Evolutionary conservation across 2,888 invertebrate genomes (phyloP).

Genomic region (Heliothis peltigera): DNA sequence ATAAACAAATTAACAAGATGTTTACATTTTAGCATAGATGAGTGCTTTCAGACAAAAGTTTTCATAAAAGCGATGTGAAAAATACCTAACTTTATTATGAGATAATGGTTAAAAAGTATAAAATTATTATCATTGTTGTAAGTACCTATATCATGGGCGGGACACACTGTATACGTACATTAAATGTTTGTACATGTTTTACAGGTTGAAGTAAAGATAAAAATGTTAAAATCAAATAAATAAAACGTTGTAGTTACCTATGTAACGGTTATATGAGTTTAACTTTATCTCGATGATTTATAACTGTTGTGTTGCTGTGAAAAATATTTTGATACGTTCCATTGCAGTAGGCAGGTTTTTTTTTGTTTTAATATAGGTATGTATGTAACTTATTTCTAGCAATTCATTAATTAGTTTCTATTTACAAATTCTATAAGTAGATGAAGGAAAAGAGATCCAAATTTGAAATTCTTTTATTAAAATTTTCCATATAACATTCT

Average conservation of each 20-base stretch:
- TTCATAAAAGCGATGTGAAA: neutral
- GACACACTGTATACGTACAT: neutral
- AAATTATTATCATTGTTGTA: neutral
- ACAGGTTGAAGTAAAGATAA: slow-evolving; percentile 24
- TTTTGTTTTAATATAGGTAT: no score
- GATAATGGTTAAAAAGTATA: no score
- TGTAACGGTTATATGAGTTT: neutral
- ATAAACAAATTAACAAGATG: neutral
- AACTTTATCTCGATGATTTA: neutral
- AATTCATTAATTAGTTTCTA: no score
- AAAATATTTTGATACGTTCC: neutral
- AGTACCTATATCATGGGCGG: neutral
- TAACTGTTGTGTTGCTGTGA: neutral
- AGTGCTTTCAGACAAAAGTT: neutral
- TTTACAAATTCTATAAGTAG: no score
- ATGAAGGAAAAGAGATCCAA: no score
- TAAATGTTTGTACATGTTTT: slow-evolving; percentile 2
- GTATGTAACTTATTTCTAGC: no score
- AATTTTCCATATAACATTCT: no score
- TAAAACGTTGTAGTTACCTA: neutral
- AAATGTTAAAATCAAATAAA: neutral
- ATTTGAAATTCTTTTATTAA: no score
- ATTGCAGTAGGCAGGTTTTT: no score
- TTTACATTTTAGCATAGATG: neutral
- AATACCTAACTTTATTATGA: neutral